phyloP scores from a whole-genome alignment of 2,113 vertebrate species.

The Heptranchias perlo region DNA sequence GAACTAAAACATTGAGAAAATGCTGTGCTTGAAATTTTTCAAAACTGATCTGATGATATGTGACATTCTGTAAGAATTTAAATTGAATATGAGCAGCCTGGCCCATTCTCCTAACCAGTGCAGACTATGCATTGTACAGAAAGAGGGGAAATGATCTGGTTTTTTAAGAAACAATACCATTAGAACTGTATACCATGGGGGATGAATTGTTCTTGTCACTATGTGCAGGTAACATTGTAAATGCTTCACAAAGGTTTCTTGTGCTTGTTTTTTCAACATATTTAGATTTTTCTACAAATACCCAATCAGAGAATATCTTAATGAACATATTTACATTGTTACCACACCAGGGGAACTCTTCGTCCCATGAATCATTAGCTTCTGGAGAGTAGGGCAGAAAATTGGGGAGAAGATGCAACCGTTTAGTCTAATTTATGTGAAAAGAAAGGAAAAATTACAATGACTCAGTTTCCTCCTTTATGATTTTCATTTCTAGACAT shows the following conservation, averaged over 20 bases:
- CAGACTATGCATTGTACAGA: neutral
- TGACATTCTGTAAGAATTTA: neutral
- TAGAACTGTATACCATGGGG: neutral
- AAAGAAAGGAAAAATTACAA: neutral
- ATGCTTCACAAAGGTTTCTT: neutral
- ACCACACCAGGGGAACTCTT: neutral
- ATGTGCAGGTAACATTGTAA: neutral
- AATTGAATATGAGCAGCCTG: neutral
- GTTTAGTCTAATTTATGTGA: neutral
- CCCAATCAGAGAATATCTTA: neutral
- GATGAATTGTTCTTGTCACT: neutral
- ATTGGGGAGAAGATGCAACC: neutral
- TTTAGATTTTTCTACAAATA: neutral
- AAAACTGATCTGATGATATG: neutral
- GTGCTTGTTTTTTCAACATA: neutral
- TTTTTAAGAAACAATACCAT: neutral
- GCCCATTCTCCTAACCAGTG: neutral
- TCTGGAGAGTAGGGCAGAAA: neutral
- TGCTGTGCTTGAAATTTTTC: neutral
- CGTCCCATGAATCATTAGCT: neutral
- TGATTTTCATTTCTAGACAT: constrained; percentile 61
- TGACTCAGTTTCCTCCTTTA: neutral
- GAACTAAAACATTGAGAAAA: neutral
- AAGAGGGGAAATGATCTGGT: neutral
- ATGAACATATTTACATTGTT: neutral